Evolutionary conservation across 2,797 vertebrate genomes (phyloP), one percentile per base, ranked within the genome.

Genomic region (Caiman crocodilus): DNA sequence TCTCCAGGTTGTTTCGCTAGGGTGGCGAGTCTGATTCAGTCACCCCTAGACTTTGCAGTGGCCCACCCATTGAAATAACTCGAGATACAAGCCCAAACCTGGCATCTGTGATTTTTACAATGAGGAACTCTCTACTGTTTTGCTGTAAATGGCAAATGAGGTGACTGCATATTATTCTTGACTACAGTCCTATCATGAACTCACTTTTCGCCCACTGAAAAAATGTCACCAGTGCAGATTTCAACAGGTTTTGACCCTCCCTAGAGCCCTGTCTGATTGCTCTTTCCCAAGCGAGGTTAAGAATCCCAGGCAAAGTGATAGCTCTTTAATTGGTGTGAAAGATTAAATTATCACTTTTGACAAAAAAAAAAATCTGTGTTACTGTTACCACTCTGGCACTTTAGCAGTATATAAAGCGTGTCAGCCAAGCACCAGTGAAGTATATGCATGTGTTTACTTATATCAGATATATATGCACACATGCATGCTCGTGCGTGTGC

Each of bases 231-330:
- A 74, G 56, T 59, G 59, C 35, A 82, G 75, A n/a, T 78, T 94
- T 28, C 89, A 91, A 86, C 32, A 76, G 42, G 71, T 80, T 42
- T 63, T 81, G 65, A 82, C 60, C 71, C 28, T 85, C 71, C 80
- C 60, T 76, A 73, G 78, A 83, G 83, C 32, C 87, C 90, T 85
- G 61, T 82, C 84, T 69, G 82, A 74, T 76, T n/a, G n/a, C 83
- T 13, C 65, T 79, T 88, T 90, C 78, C 17, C 79, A 76, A 59
- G 57, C 35, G 69, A 10, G 12, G 12, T 15, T 15, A n/a, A 17
- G n/a, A 16, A 65, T 88, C 59, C 74, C 79, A 88, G 90, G 10
- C 30, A 50, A 89, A 76, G 84, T 81, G 81, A 63, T 26, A 2
- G 14, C 13, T 75, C 73, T 16, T 35, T 23, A 21, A 21, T 26